phyloP scores from a whole-genome alignment of 1,140 invertebrate genomes.

The Drosophila pectinifera region DNA sequence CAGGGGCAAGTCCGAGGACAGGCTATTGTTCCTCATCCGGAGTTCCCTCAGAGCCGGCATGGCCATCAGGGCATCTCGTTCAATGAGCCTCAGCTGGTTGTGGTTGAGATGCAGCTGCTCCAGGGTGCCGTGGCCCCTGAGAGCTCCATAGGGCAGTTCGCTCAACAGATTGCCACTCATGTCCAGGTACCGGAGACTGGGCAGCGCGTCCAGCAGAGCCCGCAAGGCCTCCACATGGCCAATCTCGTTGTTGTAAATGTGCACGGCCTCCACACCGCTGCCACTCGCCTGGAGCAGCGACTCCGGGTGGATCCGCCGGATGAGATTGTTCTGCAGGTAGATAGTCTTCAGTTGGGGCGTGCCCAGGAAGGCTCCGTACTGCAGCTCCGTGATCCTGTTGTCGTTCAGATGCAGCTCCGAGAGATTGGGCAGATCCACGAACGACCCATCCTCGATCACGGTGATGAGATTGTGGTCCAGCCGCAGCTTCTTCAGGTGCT shows the following conservation, averaged over 20 bases:
- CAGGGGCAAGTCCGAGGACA: constrained; percentile 88
- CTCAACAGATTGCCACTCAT: constrained; percentile 90
- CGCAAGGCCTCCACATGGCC: constrained; percentile 89
- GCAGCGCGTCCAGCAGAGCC: constrained; percentile 90
- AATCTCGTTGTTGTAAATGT: constrained; percentile 91
- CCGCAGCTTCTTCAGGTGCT: constrained; percentile 88
- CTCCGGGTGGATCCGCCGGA: constrained; percentile 92
- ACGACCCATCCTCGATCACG: constrained; percentile 90
- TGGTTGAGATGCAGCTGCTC: constrained; percentile 92
- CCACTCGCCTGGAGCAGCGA: constrained; percentile 90
- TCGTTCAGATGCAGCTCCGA: constrained; percentile 89
- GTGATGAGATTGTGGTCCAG: constrained; percentile 90
- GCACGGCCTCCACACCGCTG: constrained; percentile 90
- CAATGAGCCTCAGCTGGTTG: constrained; percentile 90
- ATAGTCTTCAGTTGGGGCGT: constrained; percentile 90
- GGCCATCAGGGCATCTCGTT: constrained; percentile 90
- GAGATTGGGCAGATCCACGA: constrained; percentile 91
- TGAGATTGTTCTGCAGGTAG: constrained; percentile 91
- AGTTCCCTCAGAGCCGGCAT: constrained; percentile 93
- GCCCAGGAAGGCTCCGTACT: constrained; percentile 91
- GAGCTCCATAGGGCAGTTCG: constrained; percentile 90
- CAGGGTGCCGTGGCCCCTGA: constrained; percentile 91
- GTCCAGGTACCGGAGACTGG: constrained; percentile 91
- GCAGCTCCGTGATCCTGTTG: constrained; percentile 91
- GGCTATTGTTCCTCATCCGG: constrained; percentile 91